Base-by-base conservation (phyloP, 30 jellyfish, hydroid and myxozoan genomes). In the Pelagia noctiluca region DNA sequence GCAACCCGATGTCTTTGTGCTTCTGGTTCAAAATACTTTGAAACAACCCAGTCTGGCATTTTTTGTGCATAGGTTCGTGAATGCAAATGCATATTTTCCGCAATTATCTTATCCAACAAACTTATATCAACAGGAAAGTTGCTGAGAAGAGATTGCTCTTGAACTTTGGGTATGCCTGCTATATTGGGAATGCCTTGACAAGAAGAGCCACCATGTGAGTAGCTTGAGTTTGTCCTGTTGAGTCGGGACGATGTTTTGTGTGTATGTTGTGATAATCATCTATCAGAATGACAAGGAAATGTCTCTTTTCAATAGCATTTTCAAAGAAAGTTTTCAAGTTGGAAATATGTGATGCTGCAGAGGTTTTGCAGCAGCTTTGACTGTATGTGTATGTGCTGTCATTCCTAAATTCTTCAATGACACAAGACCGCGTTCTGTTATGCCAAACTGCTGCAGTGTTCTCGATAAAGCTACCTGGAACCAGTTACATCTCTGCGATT, bases 401-500 rank as follows among this genome's bases (percentile, higher is more conserved):
- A 42, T 42, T 8, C 57, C 57, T 42, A 42, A 42, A 42, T 42
- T 42, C 57, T 5, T 42, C 57, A 42, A 16, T 42, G 57, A 42
- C 16, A 16, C 16, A 5, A 42, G 16, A 42, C 57, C 57, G 8
- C 16, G 57, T 42, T 42, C 57, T 5, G 57, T 42, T 42, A 42
- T 57, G 8, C 4, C 71, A 57, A 57, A 16, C 32, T 57, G 71
- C 75, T 12, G 75, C 36, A 62, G 75, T 1, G 75, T 62, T 18
- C 75, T 62, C 28, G 36, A 23, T 37, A 62, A 62, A 19, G 75
- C 32, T n/a, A 19, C 16, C 16, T 62, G 75, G 8, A 62, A 62
- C 75, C 75, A 62, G 75, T 62, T 62, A 62, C 75, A 62, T 26
- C 36, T 62, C 75, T 62, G 75, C 37, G 75, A 62, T 8, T 19